Evolutionary conservation across 2,113 vertebrate genomes (phyloP).

Genomic region (Megaceryle torquata): DNA sequence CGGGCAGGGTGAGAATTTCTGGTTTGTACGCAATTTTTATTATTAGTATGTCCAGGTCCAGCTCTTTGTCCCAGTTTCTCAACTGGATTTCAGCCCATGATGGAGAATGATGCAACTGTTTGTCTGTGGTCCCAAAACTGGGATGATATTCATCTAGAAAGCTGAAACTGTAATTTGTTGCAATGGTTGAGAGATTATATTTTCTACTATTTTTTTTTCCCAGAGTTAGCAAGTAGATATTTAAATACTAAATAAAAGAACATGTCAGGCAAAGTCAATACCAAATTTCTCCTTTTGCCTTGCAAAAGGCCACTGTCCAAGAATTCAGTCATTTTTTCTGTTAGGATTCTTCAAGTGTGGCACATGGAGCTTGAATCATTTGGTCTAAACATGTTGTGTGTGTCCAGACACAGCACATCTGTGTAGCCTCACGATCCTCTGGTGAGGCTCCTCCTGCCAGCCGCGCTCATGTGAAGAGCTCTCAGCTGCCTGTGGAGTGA

Average conservation of each 20-base stretch:
- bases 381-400: not conserved
- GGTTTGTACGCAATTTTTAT: not conserved
- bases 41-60: not conserved
- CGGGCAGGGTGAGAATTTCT: not conserved
- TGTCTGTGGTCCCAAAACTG: not conserved
- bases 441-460: not conserved
- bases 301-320: not conserved
- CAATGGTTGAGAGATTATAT: not conserved
- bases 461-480: not conserved
- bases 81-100: not conserved
- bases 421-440: rapidly evolving
- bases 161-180: not conserved
- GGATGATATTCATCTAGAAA: not conserved
- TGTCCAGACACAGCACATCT: too few relatives aligned
- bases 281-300: not conserved
- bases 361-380: not conserved
- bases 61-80: not conserved
- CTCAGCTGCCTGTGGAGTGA: not conserved
- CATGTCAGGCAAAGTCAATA: not conserved
- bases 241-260: not conserved
- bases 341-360: not conserved
- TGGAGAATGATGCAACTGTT: not conserved
- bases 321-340: not conserved
- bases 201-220: not conserved
- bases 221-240: not conserved